These are phyloP conservation scores for Eudasyphora cyanicolor DNA, from an alignment of 2,888 invertebrate genomes.

Conservation along the genomic window DNA sequence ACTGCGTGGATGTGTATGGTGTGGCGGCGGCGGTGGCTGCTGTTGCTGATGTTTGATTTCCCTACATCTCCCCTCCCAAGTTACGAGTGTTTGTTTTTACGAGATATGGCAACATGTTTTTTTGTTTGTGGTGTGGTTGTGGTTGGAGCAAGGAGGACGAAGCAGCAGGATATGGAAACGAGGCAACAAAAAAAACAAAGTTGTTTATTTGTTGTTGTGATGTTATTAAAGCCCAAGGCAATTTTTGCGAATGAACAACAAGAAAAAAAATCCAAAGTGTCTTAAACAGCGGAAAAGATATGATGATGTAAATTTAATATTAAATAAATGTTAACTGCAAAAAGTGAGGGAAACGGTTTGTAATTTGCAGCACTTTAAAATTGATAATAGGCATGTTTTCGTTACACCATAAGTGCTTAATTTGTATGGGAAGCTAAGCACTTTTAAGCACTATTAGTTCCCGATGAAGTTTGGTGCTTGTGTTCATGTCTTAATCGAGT, in stretches of 20 bases:
- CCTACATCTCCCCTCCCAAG: background rate
- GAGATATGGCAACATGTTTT: conserved; percentile 53
- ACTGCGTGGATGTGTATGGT: background rate
- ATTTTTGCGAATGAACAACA: background rate
- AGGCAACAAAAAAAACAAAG: conserved; percentile 20
- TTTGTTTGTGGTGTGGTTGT: background rate
- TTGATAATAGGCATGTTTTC: too few relatives aligned
- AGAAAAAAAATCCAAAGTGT: background rate
- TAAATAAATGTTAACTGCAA: too few relatives aligned
- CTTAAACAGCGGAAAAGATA: background rate
- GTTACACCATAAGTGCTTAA: too few relatives aligned
- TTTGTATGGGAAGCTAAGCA: too few relatives aligned
- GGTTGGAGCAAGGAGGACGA: background rate
- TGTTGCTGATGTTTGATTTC: background rate
- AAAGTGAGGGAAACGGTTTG: too few relatives aligned
- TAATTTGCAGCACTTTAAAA: too few relatives aligned
- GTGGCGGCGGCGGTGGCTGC: background rate
- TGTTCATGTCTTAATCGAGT: too few relatives aligned
- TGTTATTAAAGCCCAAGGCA: conserved; percentile 55
- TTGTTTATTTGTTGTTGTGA: conserved; percentile 47
- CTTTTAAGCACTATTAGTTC: too few relatives aligned
- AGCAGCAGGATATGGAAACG: too few relatives aligned
- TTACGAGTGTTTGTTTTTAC: background rate
- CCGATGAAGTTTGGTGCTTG: too few relatives aligned
- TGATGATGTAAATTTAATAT: conserved; percentile 10